Evolutionary conservation across 2,888 invertebrate species (phyloP).

Genomic region (Serripes groenlandicus): DNA sequence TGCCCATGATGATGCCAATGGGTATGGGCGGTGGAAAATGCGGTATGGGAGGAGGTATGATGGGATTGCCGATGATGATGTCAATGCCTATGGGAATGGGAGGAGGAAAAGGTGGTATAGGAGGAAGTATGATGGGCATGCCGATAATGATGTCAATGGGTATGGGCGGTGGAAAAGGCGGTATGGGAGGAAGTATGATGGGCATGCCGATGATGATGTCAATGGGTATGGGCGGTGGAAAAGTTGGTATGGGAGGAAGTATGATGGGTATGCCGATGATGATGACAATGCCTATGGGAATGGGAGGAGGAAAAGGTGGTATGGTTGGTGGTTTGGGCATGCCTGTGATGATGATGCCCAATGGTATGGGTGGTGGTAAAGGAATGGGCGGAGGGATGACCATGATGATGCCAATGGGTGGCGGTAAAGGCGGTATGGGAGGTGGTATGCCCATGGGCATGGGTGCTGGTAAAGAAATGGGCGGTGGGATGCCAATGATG

Average conservation of each 20-base stretch:
- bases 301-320: not conserved
- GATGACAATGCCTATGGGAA: not conserved
- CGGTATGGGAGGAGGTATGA: conserved; percentile 12
- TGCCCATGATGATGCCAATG: conserved; percentile 2
- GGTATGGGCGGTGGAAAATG: not conserved
- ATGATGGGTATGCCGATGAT: not conserved
- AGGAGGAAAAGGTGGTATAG: no score
- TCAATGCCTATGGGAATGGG: no score
- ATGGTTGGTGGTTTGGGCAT: no score
- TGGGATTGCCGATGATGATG: not conserved
- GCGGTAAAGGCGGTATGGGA: no score
- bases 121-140: not conserved
- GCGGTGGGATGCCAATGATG: conserved; percentile 25
- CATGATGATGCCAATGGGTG: no score
- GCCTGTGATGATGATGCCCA: not conserved
- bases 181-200: no score
- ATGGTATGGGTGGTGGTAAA: no score
- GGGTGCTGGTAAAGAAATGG: conserved; percentile 17
- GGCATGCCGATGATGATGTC: not conserved
- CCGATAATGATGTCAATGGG: no score
- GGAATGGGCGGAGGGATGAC: no score
- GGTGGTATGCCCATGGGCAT: no score
- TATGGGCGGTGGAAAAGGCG: no score
- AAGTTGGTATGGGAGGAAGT: conserved; percentile 5
- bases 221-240: not conserved